phyloP scores from a whole-genome alignment of 1,140 invertebrate genomes.

The Cydia splendana region DNA sequence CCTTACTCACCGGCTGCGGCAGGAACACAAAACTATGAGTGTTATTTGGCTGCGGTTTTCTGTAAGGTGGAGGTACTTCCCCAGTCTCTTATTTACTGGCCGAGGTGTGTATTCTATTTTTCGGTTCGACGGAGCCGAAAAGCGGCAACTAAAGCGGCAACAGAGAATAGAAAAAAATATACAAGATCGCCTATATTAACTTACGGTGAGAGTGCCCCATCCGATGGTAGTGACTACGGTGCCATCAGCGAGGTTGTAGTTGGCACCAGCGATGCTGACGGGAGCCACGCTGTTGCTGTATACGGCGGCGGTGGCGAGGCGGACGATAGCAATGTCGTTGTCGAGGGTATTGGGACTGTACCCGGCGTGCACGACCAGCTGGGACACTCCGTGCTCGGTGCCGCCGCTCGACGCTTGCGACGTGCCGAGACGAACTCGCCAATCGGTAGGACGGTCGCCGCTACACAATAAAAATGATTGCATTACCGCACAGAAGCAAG shows the following conservation, averaged over 20 bases:
- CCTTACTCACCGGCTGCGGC: no score
- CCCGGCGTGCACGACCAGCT: slow-evolving; percentile 71
- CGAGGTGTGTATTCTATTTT: no score
- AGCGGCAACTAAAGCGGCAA: no score
- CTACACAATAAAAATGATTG: slow-evolving; percentile 37
- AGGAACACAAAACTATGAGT: no score
- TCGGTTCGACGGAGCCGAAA: no score
- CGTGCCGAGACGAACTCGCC: slow-evolving; percentile 54
- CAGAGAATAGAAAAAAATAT: no score
- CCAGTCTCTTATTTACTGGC: no score
- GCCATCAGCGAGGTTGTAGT: slow-evolving; percentile 52
- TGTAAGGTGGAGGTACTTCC: no score
- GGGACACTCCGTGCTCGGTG: slow-evolving; percentile 53
- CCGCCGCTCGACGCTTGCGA: slow-evolving; percentile 64
- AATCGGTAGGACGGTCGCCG: slow-evolving; percentile 39
- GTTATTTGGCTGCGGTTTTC: no score
- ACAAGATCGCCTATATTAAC: not conserved
- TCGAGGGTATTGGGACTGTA: slow-evolving; percentile 73
- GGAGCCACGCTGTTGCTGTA: slow-evolving; percentile 43
- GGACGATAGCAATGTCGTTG: slow-evolving; percentile 82
- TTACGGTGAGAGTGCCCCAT: slow-evolving; percentile 79
- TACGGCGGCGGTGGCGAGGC: slow-evolving; percentile 49
- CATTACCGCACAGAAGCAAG: no score
- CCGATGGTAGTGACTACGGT: slow-evolving; percentile 76
- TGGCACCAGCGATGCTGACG: slow-evolving; percentile 47